These are phyloP conservation scores for Ophion ellenae DNA, from an alignment of 2,888 invertebrate species.

Conservation along the genomic window DNA sequence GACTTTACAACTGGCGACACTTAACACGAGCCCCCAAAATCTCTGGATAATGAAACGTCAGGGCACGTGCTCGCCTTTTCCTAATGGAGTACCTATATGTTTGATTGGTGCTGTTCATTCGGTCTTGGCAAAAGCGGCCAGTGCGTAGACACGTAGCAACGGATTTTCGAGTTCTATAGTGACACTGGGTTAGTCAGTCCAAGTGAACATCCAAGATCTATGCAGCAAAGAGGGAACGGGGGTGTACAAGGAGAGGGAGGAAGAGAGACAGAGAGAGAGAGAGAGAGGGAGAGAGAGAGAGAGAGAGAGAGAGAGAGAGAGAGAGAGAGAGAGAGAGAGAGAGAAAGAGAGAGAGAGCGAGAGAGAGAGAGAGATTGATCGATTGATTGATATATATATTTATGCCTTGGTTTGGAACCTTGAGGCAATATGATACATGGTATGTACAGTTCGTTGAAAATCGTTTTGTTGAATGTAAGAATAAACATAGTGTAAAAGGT, in stretches of 20 bases:
- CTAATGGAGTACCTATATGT: background rate
- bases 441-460: no score
- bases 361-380: background rate
- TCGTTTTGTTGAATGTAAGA: no score
- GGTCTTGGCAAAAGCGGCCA: background rate
- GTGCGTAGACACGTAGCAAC: background rate
- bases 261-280: background rate
- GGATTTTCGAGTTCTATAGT: slow-evolving; percentile 11
- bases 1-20: no score
- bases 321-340: background rate
- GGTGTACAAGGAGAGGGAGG: background rate
- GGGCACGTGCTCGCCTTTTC: no score
- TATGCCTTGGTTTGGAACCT: no score
- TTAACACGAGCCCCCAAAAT: no score
- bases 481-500: no score
- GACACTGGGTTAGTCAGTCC: slow-evolving; percentile 5
- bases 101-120: background rate
- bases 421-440: no score
- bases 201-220: slow-evolving; percentile 26
- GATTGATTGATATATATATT: no score
- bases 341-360: background rate
- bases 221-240: background rate
- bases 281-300: slow-evolving; percentile 41
- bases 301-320: background rate
- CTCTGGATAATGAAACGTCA: no score